Percentiles rank a stretch among this genome's conserved stretches.
Conservation (phyloP, 2,113 vertebrate genomes). For the Scortum barcoo region DNA sequence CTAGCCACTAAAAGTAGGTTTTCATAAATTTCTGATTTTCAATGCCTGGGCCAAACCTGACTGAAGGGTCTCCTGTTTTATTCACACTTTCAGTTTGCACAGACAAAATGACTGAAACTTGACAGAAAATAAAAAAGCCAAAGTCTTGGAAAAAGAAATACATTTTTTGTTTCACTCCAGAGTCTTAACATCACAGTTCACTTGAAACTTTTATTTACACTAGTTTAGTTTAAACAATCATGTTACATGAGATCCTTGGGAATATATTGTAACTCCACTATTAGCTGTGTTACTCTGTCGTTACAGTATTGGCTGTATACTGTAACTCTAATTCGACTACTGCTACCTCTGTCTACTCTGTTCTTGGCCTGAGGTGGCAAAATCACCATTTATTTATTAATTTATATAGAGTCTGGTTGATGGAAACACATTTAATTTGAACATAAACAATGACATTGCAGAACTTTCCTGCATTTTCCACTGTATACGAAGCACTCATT, state of each 20-base stretch:
- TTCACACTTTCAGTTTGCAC: not conserved
- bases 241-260: not conserved
- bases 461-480: not conserved
- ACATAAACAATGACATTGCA: not conserved
- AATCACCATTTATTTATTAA: not conserved
- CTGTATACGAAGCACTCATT: not conserved
- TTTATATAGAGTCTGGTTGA: not conserved
- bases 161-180: no score
- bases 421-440: no score
- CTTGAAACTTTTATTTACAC: not conserved
- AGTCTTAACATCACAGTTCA: not conserved
- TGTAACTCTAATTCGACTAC: not conserved
- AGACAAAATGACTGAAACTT: not conserved
- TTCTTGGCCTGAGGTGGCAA: not conserved
- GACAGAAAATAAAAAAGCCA: not conserved
- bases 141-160: not conserved
- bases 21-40: constrained; percentile 8
- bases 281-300: not conserved
- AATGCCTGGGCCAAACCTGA: not conserved
- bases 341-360: not conserved
- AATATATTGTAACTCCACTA: not conserved
- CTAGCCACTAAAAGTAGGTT: constrained; percentile 19
- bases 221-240: not conserved
- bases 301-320: not conserved
- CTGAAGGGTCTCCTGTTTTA: not conserved